phyloP scores from a whole-genome alignment of 2,888 invertebrate species.

The Chymomyza amoena region DNA sequence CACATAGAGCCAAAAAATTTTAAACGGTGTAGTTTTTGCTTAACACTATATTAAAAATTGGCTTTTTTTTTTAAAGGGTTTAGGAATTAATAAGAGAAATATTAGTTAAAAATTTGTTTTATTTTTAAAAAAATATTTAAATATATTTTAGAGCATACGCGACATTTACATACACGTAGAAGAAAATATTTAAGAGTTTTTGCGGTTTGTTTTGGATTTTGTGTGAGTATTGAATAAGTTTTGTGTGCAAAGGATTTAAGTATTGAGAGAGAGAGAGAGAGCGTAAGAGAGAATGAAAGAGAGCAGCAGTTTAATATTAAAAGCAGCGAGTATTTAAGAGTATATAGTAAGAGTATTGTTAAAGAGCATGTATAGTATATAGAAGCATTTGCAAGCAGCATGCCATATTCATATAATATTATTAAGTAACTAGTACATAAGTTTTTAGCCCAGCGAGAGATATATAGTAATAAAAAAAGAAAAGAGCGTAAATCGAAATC shows the following conservation, averaged over 20 bases:
- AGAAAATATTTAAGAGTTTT: slow-evolving; percentile 11
- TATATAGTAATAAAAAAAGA: neutral
- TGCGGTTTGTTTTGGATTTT: neutral
- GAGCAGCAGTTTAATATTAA: slow-evolving; percentile 15
- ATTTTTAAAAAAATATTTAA: slow-evolving; percentile 14
- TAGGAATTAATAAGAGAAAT: slow-evolving; percentile 31
- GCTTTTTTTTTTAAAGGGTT: slow-evolving; percentile 40
- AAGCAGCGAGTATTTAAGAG: neutral
- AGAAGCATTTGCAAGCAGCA: slow-evolving; percentile 58
- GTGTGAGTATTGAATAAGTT: slow-evolving; percentile 7
- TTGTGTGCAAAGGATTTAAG: neutral
- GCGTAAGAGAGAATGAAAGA: neutral
- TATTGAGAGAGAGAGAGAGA: too few species aligned
- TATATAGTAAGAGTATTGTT: neutral
- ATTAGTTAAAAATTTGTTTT: slow-evolving; percentile 39
- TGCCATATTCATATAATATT: slow-evolving; percentile 28
- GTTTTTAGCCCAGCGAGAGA: too few species aligned
- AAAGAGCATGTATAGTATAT: neutral
- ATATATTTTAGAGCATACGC: slow-evolving; percentile 35
- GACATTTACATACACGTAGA: slow-evolving; percentile 26
- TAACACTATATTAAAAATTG: slow-evolving; percentile 46
- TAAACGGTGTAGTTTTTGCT: slow-evolving; percentile 32
- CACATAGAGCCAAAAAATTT: slow-evolving; percentile 69
- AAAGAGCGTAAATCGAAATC: neutral
- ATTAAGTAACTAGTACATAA: neutral